These are phyloP conservation scores for Drosophila acutilabella DNA, from an alignment of 2,888 invertebrate genomes.

Conservation along the genomic window DNA sequence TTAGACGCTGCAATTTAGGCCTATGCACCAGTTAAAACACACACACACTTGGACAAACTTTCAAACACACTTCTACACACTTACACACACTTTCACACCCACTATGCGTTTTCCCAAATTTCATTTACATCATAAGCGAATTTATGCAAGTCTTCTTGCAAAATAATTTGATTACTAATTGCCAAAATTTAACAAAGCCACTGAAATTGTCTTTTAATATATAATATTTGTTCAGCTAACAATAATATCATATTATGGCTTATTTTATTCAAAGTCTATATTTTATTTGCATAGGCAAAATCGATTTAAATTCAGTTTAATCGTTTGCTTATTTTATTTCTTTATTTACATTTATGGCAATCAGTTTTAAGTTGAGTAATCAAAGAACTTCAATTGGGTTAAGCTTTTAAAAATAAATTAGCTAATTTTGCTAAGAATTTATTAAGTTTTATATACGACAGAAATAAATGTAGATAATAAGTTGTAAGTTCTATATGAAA, in stretches of 20 bases:
- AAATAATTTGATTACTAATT: slow-evolving; percentile 64
- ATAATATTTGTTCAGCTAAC: slow-evolving; percentile 3
- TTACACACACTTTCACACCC: slow-evolving; percentile 12
- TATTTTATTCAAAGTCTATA: too few relatives aligned
- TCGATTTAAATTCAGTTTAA: not conserved
- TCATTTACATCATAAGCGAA: slow-evolving; percentile 21
- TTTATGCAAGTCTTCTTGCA: slow-evolving; percentile 25
- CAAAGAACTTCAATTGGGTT: too few relatives aligned
- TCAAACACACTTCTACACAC: too few relatives aligned
- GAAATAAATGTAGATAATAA: too few relatives aligned
- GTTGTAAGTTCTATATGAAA: too few relatives aligned
- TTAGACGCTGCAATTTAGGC: slow-evolving; percentile 54
- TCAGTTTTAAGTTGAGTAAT: too few relatives aligned
- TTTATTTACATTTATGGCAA: not conserved
- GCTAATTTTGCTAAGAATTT: too few relatives aligned
- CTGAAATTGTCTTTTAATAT: slow-evolving; percentile 6
- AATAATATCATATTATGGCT: slow-evolving; percentile 11
- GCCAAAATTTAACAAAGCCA: slow-evolving; percentile 20
- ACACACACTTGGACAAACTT: slow-evolving; percentile 24
- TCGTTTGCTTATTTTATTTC: not conserved
- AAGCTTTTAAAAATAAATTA: too few relatives aligned
- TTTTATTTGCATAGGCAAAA: too few relatives aligned
- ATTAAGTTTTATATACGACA: too few relatives aligned
- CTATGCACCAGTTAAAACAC: slow-evolving; percentile 28
- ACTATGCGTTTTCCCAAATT: not conserved